Percentiles rank a stretch among this genome's conserved stretches.
Conservation (phyloP, 2,113 vertebrate species). For the Chionomys nivalis region DNA sequence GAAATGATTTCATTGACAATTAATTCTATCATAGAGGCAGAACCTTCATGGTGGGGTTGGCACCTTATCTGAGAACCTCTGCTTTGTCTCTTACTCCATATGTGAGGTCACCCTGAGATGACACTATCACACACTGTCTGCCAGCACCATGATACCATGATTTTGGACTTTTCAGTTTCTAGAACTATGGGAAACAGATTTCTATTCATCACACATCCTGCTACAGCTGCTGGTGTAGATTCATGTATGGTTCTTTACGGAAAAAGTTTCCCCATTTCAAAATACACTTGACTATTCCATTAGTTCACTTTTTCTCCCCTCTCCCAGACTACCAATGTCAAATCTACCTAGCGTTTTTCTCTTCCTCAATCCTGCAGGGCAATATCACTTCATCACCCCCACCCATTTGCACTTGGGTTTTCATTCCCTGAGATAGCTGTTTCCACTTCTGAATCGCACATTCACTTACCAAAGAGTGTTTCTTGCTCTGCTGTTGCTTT, state of each 20-base stretch:
- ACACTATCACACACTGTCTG: not conserved
- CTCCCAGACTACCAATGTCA: not conserved
- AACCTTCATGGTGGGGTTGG: not conserved
- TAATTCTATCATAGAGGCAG: not conserved
- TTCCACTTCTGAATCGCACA: not conserved
- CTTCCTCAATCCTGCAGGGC: not conserved
- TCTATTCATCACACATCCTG: not conserved
- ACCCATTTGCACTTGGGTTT: not conserved
- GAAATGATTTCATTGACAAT: not conserved
- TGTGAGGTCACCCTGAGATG: not conserved
- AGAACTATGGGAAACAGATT: not conserved
- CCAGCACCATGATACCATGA: not conserved
- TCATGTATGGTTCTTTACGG: not conserved
- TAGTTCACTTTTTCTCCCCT: not conserved
- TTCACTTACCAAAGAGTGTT: not conserved
- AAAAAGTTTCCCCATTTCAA: not conserved
- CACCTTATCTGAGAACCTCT: not conserved
- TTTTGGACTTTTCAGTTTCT: not conserved
- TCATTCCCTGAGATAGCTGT: not conserved
- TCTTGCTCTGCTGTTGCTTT: not conserved
- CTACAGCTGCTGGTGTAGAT: not conserved
- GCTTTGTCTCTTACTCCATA: not conserved
- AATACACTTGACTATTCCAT: not conserved
- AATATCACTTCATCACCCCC: not conserved
- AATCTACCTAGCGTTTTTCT: not conserved